Percentiles rank a stretch among this genome's conserved stretches.
phyloP scores from a whole-genome alignment of 2,888 invertebrate species.

The Malthinus flaveolus region DNA sequence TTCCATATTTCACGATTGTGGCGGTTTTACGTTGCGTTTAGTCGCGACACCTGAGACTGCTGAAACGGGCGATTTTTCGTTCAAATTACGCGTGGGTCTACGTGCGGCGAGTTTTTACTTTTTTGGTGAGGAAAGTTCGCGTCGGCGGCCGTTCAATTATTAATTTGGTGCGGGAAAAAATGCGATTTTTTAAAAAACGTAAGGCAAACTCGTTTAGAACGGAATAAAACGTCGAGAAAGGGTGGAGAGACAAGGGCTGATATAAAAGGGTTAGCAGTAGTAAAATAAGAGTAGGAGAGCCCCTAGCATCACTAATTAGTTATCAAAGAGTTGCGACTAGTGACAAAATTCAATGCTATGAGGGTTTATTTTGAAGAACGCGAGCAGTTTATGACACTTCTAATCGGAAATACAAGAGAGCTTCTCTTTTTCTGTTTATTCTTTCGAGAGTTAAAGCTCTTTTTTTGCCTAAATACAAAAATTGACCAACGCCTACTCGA shows the following conservation, averaged over 20 bases:
- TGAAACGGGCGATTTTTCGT: too few species aligned
- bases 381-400: constrained; percentile 21
- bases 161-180: too few species aligned
- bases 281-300: constrained; percentile 52
- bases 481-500: background rate
- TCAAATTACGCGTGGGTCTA: too few species aligned
- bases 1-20: constrained; percentile 22
- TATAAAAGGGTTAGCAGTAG: constrained; percentile 55
- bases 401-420: background rate
- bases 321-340: constrained; percentile 60
- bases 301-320: constrained; percentile 63
- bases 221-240: constrained; percentile 34
- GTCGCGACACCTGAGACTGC: too few species aligned
- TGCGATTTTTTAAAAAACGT: background rate
- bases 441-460: background rate
- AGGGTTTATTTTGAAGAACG: constrained; percentile 54
- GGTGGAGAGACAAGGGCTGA: constrained; percentile 43
- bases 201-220: constrained; percentile 24
- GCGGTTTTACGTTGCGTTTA: constrained; percentile 14
- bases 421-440: background rate
- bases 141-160: too few species aligned
- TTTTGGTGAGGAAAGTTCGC: too few species aligned
- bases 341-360: constrained; percentile 49
- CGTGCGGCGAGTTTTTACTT: too few species aligned
- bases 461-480: too few species aligned